Percentiles rank a stretch among this genome's conserved stretches.
These are phyloP conservation scores for Pterobdella sp. DNA, from an alignment of 2,888 invertebrate genomes.

Conservation along the genomic window DNA sequence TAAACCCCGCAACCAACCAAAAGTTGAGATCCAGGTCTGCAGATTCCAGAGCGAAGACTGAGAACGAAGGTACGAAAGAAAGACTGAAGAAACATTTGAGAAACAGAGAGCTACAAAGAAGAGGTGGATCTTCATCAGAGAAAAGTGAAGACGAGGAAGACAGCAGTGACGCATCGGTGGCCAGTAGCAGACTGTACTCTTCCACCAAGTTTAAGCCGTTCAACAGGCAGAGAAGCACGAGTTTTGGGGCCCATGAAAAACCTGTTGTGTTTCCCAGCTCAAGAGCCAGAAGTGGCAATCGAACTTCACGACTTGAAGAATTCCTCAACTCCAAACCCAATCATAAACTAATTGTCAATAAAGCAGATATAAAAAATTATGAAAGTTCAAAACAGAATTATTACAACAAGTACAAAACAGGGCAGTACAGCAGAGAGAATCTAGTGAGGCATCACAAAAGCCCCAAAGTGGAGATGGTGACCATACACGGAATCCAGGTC, in stretches of 20 bases:
- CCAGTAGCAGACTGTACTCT: conserved; percentile 10
- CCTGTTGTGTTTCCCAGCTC: not conserved
- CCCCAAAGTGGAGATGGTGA: conserved; percentile 37
- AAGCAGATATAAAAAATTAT: too few relatives aligned
- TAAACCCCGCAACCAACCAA: not conserved
- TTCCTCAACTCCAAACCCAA: conserved; percentile 18
- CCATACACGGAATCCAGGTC: conserved; percentile 47
- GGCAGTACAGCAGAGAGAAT: conserved; percentile 9
- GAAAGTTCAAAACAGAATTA: not conserved
- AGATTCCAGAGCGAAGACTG: conserved; percentile 24
- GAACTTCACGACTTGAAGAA: conserved; percentile 22
- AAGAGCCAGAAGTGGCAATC: conserved; percentile 7
- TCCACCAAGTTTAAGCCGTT: not conserved
- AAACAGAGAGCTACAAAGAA: conserved; percentile 29
- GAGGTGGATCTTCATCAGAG: conserved; percentile 23
- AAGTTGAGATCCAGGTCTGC: conserved; percentile 26
- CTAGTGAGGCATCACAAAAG: not conserved
- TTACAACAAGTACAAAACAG: not conserved
- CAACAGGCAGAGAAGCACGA: conserved; percentile 18
- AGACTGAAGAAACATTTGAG: conserved; percentile 31
- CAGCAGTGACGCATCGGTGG: conserved; percentile 19
- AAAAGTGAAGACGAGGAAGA: conserved; percentile 27
- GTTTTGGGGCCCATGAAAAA: conserved; percentile 22
- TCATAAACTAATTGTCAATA: not conserved
- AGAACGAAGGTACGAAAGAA: conserved; percentile 31